Base-by-base conservation (phyloP, 1,140 invertebrate genomes). In the Neodiprion lecontei region DNA sequence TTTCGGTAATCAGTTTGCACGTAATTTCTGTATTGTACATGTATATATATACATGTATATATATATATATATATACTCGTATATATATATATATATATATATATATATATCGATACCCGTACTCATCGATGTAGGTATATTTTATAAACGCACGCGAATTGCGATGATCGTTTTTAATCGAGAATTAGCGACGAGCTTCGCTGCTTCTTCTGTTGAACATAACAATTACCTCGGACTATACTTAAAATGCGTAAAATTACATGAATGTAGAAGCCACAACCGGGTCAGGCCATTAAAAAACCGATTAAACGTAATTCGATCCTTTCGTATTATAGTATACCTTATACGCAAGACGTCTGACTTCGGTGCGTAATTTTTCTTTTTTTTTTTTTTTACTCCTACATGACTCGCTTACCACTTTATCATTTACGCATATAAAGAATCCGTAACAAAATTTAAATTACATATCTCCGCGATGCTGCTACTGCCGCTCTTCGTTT, bases 301-400 rank as follows among this genome's bases (percentile, higher is more conserved):
- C 53, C 77, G 77, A 81, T 81, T 81, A 81, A 81, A 81, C 61
- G 61, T 79, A 79, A 78, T 74, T 70, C 71, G 77, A 14, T 61
- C 11, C 53, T 17, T 9, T 61, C 8, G 3, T 14, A 17, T 14
- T 12, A 61, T 61, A 61, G 9, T 17, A 61, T 40, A 40, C 28
- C 1, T 40, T 40, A 5, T 40, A 40, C 28, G 28, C 5, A 40
- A 40, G 5, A 40, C 28, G 28, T 40, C 28, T 40, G 28, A 40
- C 28, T 40, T 40, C 2, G 28, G 28, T 40, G n/a, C 9, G 53
- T 9, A 61, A 61, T 61, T 61, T 61, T 21, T 21, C 17, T 0
- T 21, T 21, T 21, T 21, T 21, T 21, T 21, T 21, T 21, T 61
- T 17, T 12, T 61, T 61, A 17, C 11, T 61, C 9, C 11, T 61